Evolutionary conservation across 2,113 vertebrate species (phyloP).

Genomic region (Xyrauchen texanus): DNA sequence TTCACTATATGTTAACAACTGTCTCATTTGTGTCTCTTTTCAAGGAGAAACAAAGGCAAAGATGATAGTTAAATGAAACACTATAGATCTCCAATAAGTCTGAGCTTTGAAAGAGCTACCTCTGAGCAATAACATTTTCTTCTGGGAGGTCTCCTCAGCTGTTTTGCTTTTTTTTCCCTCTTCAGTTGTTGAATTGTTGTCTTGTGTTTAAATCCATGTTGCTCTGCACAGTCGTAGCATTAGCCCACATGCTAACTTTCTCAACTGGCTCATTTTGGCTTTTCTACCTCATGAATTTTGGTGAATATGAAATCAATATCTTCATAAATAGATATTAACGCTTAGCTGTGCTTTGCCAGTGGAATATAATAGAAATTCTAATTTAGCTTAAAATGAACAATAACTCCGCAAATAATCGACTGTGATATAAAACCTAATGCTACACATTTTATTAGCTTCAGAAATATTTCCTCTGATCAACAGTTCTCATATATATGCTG

Average conservation of each 20-base stretch:
- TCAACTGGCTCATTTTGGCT: constrained; percentile 43
- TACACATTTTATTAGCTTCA: constrained; percentile 41
- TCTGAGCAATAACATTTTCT: no score
- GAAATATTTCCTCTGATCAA: constrained; percentile 44
- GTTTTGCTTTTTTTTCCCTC: no score
- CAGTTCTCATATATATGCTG: constrained; percentile 48
- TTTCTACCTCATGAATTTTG: constrained; percentile 58
- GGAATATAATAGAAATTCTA: constrained; percentile 41
- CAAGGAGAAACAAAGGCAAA: no score
- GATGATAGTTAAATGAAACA: no score
- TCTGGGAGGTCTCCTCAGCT: no score
- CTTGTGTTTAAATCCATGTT: no score
- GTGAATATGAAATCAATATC: constrained; percentile 58
- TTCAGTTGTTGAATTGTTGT: no score
- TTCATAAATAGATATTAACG: constrained; percentile 59
- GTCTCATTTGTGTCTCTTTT: no score
- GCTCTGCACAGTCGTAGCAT: no score
- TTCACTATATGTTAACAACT: no score
- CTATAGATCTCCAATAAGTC: no score
- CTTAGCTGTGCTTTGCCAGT: constrained; percentile 5
- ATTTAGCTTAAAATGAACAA: constrained; percentile 54
- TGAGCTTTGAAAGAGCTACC: no score
- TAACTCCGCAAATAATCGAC: constrained; percentile 52
- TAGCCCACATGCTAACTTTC: constrained; percentile 11
- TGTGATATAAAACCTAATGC: constrained; percentile 37